These are phyloP conservation scores for Polietes domitor DNA, from an alignment of 2,888 invertebrate species.

Conservation along the genomic window DNA sequence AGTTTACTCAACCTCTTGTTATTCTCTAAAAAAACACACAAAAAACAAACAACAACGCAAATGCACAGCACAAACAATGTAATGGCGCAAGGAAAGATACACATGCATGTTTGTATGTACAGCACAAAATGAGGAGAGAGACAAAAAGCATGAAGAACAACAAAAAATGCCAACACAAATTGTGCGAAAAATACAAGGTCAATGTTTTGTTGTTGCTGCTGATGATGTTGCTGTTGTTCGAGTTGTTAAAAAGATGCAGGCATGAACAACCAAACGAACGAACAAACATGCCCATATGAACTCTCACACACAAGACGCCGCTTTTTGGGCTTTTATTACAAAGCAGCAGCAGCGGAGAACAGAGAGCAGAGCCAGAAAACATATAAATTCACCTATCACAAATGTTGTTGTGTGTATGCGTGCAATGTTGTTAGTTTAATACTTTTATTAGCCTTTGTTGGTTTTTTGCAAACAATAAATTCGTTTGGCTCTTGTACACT, in stretches of 20 bases:
- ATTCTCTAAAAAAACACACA: constrained; percentile 3
- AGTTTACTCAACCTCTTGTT: not conserved
- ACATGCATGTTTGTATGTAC: too few species aligned
- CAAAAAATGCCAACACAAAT: constrained; percentile 54
- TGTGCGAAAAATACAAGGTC: constrained; percentile 70
- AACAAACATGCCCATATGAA: not conserved
- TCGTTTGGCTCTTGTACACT: not conserved
- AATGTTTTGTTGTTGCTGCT: constrained; percentile 64
- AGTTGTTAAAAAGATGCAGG: not conserved
- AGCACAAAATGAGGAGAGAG: not conserved
- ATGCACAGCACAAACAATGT: not conserved
- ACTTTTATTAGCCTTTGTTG: constrained; percentile 14
- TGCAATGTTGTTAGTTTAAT: not conserved
- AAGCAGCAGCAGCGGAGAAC: constrained; percentile 7
- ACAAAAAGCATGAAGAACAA: constrained; percentile 42
- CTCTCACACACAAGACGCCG: not conserved
- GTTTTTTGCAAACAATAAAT: not conserved
- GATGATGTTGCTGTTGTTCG: constrained; percentile 13
- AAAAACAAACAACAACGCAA: constrained; percentile 34
- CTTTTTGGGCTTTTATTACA: constrained; percentile 13
- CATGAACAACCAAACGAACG: not conserved
- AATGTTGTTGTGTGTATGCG: not conserved
- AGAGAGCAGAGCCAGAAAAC: not conserved
- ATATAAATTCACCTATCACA: not conserved
- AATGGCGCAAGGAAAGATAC: not conserved